phyloP scores from a whole-genome alignment of 1,140 invertebrate genomes.

The Drusus annulatus region DNA sequence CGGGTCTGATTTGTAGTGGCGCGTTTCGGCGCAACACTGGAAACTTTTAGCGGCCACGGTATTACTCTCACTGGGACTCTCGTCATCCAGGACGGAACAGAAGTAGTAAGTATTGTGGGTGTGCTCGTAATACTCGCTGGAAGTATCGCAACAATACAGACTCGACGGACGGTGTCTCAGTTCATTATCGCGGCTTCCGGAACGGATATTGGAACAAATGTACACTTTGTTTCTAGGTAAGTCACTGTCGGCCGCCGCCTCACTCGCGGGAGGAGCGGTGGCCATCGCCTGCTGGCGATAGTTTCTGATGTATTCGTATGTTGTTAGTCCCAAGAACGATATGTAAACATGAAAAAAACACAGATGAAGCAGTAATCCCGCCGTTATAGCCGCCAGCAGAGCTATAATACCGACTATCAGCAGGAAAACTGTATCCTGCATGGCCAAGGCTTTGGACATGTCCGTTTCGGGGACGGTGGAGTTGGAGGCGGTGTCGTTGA shows the following conservation, averaged over 20 bases:
- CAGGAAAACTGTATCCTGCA: constrained; percentile 75
- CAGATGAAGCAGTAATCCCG: constrained; percentile 87
- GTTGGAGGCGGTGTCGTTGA: constrained; percentile 59
- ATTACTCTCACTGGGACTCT: constrained; percentile 60
- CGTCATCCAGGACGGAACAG: constrained; percentile 65
- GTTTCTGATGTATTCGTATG: constrained; percentile 86
- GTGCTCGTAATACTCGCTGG: constrained; percentile 60
- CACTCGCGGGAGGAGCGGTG: constrained; percentile 36
- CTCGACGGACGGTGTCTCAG: constrained; percentile 63
- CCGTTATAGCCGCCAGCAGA: constrained; percentile 81
- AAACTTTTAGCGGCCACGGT: constrained; percentile 59
- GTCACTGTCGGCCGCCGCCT: constrained; percentile 37
- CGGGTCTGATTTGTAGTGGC: constrained; percentile 46
- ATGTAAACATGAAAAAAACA: constrained; percentile 93
- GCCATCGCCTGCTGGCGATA: constrained; percentile 51
- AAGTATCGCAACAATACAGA: constrained; percentile 60
- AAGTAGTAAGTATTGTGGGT: constrained; percentile 64
- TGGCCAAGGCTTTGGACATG: constrained; percentile 61
- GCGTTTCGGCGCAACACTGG: constrained; percentile 49
- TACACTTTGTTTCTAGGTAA: constrained; percentile 52
- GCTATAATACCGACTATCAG: constrained; percentile 78
- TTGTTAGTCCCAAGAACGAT: constrained; percentile 86
- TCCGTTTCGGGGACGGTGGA: constrained; percentile 62
- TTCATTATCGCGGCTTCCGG: constrained; percentile 50
- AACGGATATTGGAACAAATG: constrained; percentile 52